Base-by-base conservation (phyloP, 2,113 vertebrate genomes). In the Python bivittatus region DNA sequence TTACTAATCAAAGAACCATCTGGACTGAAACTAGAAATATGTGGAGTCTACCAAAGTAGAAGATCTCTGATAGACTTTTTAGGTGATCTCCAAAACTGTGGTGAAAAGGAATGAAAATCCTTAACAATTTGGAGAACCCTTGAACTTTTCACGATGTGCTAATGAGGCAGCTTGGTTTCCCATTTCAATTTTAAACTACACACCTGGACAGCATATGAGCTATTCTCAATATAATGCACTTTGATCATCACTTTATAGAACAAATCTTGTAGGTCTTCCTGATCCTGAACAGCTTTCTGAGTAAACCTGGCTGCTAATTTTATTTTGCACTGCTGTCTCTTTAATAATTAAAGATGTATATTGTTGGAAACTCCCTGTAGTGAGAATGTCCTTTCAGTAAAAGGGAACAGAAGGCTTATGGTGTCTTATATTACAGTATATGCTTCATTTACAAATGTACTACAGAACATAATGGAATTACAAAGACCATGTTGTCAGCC, bases 1-100 rank as follows among this genome's bases (percentile, higher is more conserved):
- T 54, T 92, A 91, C 88, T 92, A 11, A 54, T 89, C 68, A 92
- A 91, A 44, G 27, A 93, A 29, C 88, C 92, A 54, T 91, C 89
- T 92, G 92, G 68, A 90, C n/a, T 92, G 93, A 94, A 57, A 93
- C 83, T 15, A 29, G 72, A 56, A 0, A 85, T 57, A 44, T 29
- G 52, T 27, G 42, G 22, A 83, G 25, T 44, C 61, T 54, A 38
- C 25, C n/a, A 12, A 33, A 10, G 60, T 17, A 13, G n/a, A 33
- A n/a, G 42, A 25, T 27, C 42, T n/a, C 85, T 15, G 3, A 20
- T n/a, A 44, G 27, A 29, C 20, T 88, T 68, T 53, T 54, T n/a
- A 57, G n/a, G 13, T 48, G 38, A 1, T 58, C 38, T 56, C 38
- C 1, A 29, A 90, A 23, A 25, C 23, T 38, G 8, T 44, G 44